Evolutionary conservation across 2,113 vertebrate genomes (phyloP).

Genomic region (Pyxicephalus adspersus): DNA sequence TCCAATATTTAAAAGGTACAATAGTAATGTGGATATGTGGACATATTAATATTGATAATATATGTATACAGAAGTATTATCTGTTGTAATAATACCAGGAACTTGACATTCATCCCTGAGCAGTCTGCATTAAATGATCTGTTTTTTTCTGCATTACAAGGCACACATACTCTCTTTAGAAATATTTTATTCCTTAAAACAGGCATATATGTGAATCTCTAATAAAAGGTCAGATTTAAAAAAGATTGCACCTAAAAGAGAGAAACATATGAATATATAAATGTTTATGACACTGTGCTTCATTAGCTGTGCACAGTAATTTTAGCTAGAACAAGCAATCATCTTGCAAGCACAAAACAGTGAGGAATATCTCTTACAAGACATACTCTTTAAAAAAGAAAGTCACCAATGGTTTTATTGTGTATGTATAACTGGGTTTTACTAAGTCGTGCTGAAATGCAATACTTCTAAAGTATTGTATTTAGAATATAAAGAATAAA

Average conservation of each 20-base stretch:
- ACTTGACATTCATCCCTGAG: slow-evolving; percentile 34
- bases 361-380: neutral
- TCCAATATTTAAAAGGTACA: neutral
- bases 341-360: neutral
- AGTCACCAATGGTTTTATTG: neutral
- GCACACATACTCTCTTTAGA: slow-evolving; percentile 39
- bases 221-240: slow-evolving; percentile 14
- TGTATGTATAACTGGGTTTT: no score
- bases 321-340: no score
- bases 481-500: neutral
- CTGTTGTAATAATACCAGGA: neutral
- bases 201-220: neutral
- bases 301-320: neutral
- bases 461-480: neutral
- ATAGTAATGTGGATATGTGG: neutral
- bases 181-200: neutral
- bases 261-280: neutral
- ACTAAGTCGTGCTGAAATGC: neutral
- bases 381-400: neutral
- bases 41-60: neutral
- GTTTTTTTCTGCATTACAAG: slow-evolving; percentile 20
- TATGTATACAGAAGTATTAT: neutral
- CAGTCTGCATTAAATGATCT: slow-evolving; percentile 3
- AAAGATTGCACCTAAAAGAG: neutral
- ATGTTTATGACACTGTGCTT: neutral